A percentile compares a stretch with the other conserved stretches of the same genome.
These are phyloP conservation scores for Monopterus albus DNA, from an alignment of 2,113 vertebrate species.

Conservation along the genomic window DNA sequence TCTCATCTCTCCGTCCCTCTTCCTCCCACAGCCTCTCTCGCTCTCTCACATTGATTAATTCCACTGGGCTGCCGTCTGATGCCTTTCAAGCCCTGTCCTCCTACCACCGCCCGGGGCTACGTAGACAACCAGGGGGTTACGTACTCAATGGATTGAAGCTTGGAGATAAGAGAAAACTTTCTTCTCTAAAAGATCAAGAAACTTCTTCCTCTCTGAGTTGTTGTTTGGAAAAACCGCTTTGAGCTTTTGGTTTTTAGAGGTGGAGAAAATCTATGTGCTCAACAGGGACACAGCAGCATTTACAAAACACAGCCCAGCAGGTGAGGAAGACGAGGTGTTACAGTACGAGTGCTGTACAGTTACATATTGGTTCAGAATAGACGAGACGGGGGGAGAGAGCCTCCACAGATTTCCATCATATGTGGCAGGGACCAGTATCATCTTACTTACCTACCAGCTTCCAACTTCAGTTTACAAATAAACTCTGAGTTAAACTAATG, in stretches of 20 bases:
- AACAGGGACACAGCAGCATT: constrained; percentile 18
- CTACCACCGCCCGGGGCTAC: constrained; percentile 59
- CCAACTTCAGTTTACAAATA: no score
- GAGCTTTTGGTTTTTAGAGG: constrained; percentile 30
- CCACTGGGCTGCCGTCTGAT: constrained; percentile 59
- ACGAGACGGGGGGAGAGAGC: background rate
- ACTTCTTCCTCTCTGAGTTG: constrained; percentile 40
- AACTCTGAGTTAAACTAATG: no score
- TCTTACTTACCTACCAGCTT: no score
- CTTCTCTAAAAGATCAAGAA: constrained; percentile 63
- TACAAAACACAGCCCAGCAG: background rate
- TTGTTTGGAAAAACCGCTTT: constrained; percentile 7
- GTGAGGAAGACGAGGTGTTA: no score
- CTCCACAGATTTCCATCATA: no score
- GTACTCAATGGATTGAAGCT: constrained; percentile 53
- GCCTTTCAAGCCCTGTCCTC: constrained; percentile 60
- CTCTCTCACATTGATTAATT: constrained; percentile 67
- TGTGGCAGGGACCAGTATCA: background rate
- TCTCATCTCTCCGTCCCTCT: constrained; percentile 52
- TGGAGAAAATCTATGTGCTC: constrained; percentile 26
- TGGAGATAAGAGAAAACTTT: constrained; percentile 52
- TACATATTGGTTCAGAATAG: constrained; percentile 7
- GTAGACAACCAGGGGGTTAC: constrained; percentile 43
- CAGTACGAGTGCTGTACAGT: no score
- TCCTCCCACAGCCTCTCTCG: constrained; percentile 25